Evolutionary conservation across 2,888 invertebrate genomes (phyloP).

Genomic region (Coleophora deauratella): DNA sequence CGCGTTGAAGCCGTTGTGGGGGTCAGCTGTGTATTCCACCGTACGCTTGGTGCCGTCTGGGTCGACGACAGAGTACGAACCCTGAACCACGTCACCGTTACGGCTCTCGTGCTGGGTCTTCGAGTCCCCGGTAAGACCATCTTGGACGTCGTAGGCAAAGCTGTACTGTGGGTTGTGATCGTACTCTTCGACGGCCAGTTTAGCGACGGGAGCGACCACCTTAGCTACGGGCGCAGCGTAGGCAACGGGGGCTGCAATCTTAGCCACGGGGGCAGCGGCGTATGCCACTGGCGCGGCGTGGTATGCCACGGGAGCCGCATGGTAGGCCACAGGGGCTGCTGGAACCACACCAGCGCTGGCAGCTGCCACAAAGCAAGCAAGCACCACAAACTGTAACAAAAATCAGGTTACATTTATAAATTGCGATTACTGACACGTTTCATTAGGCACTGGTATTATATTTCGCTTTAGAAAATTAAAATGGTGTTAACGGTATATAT

Average conservation of each 20-base stretch:
- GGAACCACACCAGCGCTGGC: slow-evolving; percentile 51
- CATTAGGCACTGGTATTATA: too few relatives aligned
- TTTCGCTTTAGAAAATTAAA: too few relatives aligned
- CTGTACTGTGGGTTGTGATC: slow-evolving; percentile 53
- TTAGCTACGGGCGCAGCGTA: slow-evolving; percentile 67
- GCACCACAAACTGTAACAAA: slow-evolving; percentile 44
- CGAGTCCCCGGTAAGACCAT: slow-evolving; percentile 64
- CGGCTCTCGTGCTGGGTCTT: slow-evolving; percentile 62
- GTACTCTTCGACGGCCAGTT: slow-evolving; percentile 38
- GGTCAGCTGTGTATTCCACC: slow-evolving; percentile 67
- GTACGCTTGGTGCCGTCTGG: slow-evolving; percentile 73
- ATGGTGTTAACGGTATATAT: too few relatives aligned
- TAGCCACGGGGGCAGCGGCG: slow-evolving; percentile 34
- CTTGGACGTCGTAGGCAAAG: slow-evolving; percentile 74
- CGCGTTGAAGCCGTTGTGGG: slow-evolving; percentile 71
- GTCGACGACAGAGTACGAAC: slow-evolving; percentile 71
- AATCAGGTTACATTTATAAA: slow-evolving; percentile 6
- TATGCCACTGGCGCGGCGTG: slow-evolving; percentile 27
- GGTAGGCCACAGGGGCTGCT: slow-evolving; percentile 34
- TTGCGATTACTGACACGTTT: too few relatives aligned
- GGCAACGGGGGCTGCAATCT: slow-evolving; percentile 22
- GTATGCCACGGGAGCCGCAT: slow-evolving; percentile 20
- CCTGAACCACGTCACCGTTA: slow-evolving; percentile 60
- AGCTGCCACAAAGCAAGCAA: slow-evolving; percentile 50
- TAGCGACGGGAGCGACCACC: slow-evolving; percentile 50